These are phyloP conservation scores for Cyclura pinguis DNA, from an alignment of 2,797 vertebrate species.

Conservation along the genomic window DNA sequence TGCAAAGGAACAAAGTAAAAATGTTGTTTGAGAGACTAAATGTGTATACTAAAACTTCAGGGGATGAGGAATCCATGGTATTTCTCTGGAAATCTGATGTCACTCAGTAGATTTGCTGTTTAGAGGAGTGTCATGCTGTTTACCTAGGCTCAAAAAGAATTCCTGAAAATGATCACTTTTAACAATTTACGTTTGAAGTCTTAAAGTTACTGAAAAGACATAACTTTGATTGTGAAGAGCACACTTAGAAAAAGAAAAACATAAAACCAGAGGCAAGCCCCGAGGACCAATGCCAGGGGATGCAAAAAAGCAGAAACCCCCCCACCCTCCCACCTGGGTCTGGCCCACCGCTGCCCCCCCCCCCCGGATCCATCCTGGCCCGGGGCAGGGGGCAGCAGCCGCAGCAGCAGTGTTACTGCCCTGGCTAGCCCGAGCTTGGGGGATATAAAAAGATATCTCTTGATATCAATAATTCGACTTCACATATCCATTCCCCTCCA, in stretches of 20 bases:
- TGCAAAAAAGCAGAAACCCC: too few relatives aligned
- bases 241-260: not conserved
- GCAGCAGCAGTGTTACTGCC: too few relatives aligned
- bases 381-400: too few relatives aligned
- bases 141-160: not conserved
- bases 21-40: not conserved
- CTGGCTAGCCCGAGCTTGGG: too few relatives aligned
- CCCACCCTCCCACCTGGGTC: too few relatives aligned
- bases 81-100: not conserved
- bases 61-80: too few relatives aligned
- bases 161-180: not conserved
- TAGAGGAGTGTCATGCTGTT: not conserved
- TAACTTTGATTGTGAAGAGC: not conserved
- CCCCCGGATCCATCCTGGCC: too few relatives aligned
- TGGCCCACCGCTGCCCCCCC: too few relatives aligned
- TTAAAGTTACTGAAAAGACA: not conserved
- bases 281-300: too few relatives aligned
- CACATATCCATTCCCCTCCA: too few relatives aligned
- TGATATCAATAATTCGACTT: too few relatives aligned
- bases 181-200: not conserved
- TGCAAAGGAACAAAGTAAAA: not conserved
- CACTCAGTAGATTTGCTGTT: not conserved
- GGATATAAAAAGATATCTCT: too few relatives aligned
- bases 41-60: not conserved
- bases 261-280: not conserved